Evolutionary conservation across 2,888 invertebrate species (phyloP), one percentile per base, ranked within the genome.

Genomic region (Perdita meconis): DNA sequence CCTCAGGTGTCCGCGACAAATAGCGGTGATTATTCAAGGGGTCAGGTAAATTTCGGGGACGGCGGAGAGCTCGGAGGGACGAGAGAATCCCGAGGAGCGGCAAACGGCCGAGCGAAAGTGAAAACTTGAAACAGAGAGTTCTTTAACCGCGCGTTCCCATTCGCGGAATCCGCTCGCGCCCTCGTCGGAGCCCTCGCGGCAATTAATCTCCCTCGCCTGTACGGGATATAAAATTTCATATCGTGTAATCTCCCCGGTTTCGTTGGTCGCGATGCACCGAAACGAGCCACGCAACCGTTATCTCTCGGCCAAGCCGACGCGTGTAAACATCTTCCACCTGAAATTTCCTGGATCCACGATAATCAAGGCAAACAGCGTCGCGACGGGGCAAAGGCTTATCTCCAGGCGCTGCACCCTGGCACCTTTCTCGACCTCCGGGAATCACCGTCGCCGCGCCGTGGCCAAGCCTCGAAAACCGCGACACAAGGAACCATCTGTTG

Each of bases 351-450:
- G 67, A 63, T 71, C 42, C 68, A 44, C 40, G 87, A 85, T 85
- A 85, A 85, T 81, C 78, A 83, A 76, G 65, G 83, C 55, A 87
- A 87, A 87, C 86, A 84, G 40, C 70, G 81, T 57, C 85, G 83
- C 71, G 85, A 71, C 78, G 66, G 40, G 26, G n/a, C 40, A 40
- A 59, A 60, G n/a, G 71, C 40, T 12, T 72, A 65, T 19, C 38
- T 55, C 36, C 24, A n/a, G n/a, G n/a, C n/a, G n/a, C n/a, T n/a
- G n/a, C n/a, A 42, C 24, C 50, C 22, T 24, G 26, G 10, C 65
- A 16, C 30, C 30, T 44, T 47, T 67, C 47, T 36, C n/a, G 30
- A 38, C 40, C 22, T 2, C n/a, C 63, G 53, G 61, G 30, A 70
- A 34, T 26, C 42, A 3, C 8, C 44, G 44, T 30, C 16, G 5